Percentiles rank a stretch among this genome's conserved stretches.
These are phyloP conservation scores for Uloborus plumipes DNA, from an alignment of 2,888 invertebrate species.

Conservation along the genomic window DNA sequence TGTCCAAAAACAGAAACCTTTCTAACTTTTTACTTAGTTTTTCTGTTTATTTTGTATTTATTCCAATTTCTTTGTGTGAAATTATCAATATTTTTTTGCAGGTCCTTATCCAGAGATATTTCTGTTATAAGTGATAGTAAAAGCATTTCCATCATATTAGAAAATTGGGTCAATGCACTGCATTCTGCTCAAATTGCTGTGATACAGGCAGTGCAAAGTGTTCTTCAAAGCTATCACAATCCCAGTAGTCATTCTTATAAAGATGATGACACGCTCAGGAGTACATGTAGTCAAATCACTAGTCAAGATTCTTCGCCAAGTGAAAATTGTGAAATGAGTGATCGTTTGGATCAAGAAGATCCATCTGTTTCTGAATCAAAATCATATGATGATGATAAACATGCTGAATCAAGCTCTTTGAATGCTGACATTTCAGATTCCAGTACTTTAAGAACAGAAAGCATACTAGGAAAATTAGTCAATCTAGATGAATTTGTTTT, in stretches of 20 bases:
- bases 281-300: slow-evolving; percentile 59
- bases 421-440: slow-evolving; percentile 59
- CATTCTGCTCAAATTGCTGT: slow-evolving; percentile 50
- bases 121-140: slow-evolving; percentile 41
- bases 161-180: slow-evolving; percentile 54
- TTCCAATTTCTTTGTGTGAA: no score
- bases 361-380: slow-evolving; percentile 52
- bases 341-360: slow-evolving; percentile 52
- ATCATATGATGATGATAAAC: slow-evolving; percentile 59
- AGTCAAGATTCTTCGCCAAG: slow-evolving; percentile 59
- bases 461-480: slow-evolving; percentile 45
- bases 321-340: slow-evolving; percentile 59
- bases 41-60: not conserved
- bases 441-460: slow-evolving; percentile 57
- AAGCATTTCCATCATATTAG: slow-evolving; percentile 22
- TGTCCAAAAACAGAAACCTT: not conserved
- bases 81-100: slow-evolving; percentile 1
- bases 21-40: not conserved
- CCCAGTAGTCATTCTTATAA: slow-evolving; percentile 52
- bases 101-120: slow-evolving; percentile 48
- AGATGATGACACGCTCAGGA: slow-evolving; percentile 59
- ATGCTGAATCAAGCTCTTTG: slow-evolving; percentile 39
- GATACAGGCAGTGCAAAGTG: slow-evolving; percentile 36
- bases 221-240: slow-evolving; percentile 52
- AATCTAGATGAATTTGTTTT: slow-evolving; percentile 61